Conservation (phyloP, 2,113 vertebrate species). For the Lepisosteus osseus region DNA sequence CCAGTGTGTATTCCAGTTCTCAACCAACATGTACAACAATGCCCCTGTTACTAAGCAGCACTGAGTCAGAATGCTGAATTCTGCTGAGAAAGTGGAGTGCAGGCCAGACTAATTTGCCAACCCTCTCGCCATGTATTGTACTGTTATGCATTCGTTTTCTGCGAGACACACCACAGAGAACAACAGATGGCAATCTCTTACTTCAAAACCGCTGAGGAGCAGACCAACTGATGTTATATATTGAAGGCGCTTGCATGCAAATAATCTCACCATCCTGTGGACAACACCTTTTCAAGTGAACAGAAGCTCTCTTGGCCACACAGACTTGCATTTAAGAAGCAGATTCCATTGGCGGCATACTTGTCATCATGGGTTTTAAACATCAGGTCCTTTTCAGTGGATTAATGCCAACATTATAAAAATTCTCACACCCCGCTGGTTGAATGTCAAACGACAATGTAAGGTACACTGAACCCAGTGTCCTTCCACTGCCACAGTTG, state of each 20-base stretch:
- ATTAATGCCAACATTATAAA: too few species aligned
- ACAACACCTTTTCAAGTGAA: not conserved
- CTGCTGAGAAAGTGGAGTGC: not conserved
- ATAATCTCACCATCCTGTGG: not conserved
- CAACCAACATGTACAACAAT: not conserved
- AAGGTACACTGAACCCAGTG: too few species aligned
- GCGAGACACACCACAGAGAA: not conserved
- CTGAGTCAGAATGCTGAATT: not conserved
- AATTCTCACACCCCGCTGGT: too few species aligned
- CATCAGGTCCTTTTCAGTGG: too few species aligned
- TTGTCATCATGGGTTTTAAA: too few species aligned
- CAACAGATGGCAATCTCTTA: slow-evolving; percentile 3
- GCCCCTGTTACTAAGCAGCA: not conserved
- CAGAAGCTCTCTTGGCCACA: not conserved
- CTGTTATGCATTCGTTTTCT: not conserved
- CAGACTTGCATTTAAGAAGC: not conserved
- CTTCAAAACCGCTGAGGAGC: not conserved
- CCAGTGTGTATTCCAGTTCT: not conserved
- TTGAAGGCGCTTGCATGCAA: not conserved
- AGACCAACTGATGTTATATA: not conserved
- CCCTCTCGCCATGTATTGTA: not conserved
- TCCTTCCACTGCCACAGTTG: too few species aligned
- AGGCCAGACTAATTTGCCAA: not conserved
- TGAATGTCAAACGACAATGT: too few species aligned
- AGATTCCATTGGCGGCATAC: not conserved